Conservation (phyloP, 2,797 vertebrate species). For the Coregonus sp. region DNA sequence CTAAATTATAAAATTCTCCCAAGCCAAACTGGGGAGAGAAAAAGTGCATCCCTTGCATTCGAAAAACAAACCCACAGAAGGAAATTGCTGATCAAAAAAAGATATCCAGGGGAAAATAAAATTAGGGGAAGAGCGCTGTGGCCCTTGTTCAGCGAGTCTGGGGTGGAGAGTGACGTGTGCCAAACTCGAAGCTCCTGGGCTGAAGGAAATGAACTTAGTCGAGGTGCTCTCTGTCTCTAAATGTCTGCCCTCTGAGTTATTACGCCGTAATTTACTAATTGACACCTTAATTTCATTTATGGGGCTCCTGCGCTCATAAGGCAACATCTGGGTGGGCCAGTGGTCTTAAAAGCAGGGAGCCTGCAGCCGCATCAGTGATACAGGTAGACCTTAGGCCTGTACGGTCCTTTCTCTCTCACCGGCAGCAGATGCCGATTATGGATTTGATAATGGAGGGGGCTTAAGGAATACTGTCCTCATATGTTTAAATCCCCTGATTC, state of each 20-base stretch:
- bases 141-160: constrained; percentile 78
- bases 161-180: constrained; percentile 79
- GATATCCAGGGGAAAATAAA: constrained; percentile 82
- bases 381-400: constrained; percentile 71
- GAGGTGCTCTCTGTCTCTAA: constrained; percentile 83
- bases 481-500: constrained; percentile 72
- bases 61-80: constrained; percentile 88
- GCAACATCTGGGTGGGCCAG: constrained; percentile 80
- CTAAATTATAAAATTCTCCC: constrained; percentile 99
- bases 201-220: constrained; percentile 82
- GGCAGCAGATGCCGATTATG: constrained; percentile 68
- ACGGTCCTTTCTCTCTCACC: constrained; percentile 46
- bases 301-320: constrained; percentile 82
- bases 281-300: constrained; percentile 90
- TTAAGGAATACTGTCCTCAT: constrained; percentile 71
- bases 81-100: constrained; percentile 87
- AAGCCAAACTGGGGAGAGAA: constrained; percentile 99
- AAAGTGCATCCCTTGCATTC: constrained; percentile 91
- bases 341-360: constrained; percentile 72
- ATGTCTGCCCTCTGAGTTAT: constrained; percentile 85
- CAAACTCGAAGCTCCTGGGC: constrained; percentile 77
- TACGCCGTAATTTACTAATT: constrained; percentile 86
- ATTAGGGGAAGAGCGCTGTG: constrained; percentile 77
- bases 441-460: constrained; percentile 76
- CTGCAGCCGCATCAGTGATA: constrained; percentile 61